A percentile compares a stretch with the other conserved stretches of the same genome.
Evolutionary conservation across 2,113 vertebrate genomes (phyloP).

Genomic region (Propithecus coquereli): DNA sequence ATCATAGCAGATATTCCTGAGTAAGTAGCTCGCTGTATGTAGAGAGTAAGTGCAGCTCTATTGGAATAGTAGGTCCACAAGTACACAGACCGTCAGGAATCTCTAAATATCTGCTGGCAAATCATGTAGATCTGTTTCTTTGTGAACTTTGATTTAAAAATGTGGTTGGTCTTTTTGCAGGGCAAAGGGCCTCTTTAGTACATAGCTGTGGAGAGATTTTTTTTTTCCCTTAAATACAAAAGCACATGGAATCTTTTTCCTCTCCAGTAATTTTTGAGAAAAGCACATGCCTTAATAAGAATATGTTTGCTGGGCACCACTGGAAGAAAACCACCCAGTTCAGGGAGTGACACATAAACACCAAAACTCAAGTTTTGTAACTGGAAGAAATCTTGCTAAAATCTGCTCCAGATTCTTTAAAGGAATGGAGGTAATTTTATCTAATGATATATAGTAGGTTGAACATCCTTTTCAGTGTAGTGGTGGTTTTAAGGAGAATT

Average conservation of each 20-base stretch:
- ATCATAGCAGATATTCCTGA: not conserved
- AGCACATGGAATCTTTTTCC: not conserved
- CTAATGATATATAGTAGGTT: not conserved
- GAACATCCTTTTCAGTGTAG: not conserved
- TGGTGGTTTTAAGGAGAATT: not conserved
- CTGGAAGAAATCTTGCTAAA: not conserved
- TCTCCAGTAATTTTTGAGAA: constrained; percentile 11
- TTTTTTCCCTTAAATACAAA: not conserved
- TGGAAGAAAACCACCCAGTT: not conserved
- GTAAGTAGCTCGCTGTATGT: not conserved
- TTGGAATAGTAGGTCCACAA: not conserved
- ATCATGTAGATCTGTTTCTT: not conserved
- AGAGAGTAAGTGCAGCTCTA: not conserved
- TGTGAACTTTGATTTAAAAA: not conserved
- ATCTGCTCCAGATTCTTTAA: not conserved
- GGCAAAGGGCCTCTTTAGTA: not conserved
- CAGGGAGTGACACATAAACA: not conserved
- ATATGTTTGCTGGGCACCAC: not conserved
- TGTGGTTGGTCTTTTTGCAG: not conserved
- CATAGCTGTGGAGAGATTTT: not conserved
- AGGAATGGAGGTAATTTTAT: not conserved
- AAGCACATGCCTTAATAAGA: not conserved
- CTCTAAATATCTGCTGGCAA: not conserved
- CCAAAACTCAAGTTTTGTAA: not conserved
- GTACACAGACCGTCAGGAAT: not conserved